Conservation (phyloP, 2,888 invertebrate genomes). For the Endotricha flammealis region DNA sequence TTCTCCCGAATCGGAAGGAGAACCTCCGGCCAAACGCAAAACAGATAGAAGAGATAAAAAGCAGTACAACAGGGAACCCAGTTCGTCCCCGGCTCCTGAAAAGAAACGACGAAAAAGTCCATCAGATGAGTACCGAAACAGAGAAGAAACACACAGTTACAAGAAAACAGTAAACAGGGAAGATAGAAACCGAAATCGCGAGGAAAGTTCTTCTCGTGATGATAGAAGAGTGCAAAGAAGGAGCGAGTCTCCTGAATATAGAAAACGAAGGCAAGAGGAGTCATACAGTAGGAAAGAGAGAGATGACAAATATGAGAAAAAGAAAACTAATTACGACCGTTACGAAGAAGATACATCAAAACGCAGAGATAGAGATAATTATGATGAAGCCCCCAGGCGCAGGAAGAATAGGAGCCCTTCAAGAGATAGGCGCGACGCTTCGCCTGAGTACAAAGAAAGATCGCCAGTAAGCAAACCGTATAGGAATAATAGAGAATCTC, state of each 20-base stretch:
- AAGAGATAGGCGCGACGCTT: constrained; percentile 41
- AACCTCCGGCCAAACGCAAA: constrained; percentile 28
- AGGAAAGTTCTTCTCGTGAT: constrained; percentile 34
- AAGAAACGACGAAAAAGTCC: constrained; percentile 52
- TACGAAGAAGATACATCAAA: constrained; percentile 36
- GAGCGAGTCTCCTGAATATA: constrained; percentile 39
- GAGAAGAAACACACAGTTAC: constrained; percentile 38
- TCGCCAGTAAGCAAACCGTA: constrained; percentile 37
- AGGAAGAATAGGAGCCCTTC: constrained; percentile 43
- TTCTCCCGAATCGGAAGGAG: constrained; percentile 45
- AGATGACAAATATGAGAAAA: constrained; percentile 28
- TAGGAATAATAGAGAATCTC: constrained; percentile 34
- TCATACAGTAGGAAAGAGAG: constrained; percentile 32
- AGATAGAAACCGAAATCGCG: constrained; percentile 30
- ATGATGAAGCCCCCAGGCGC: constrained; percentile 30
- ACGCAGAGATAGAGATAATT: constrained; percentile 31
- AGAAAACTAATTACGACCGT: constrained; percentile 30
- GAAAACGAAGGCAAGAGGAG: constrained; percentile 31
- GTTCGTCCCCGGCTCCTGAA: constrained; percentile 52
- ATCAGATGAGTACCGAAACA: constrained; percentile 38
- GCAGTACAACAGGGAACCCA: constrained; percentile 35
- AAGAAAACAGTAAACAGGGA: constrained; percentile 28
- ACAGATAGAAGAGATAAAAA: constrained; percentile 42
- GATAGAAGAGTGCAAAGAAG: constrained; percentile 33
- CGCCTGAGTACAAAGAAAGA: constrained; percentile 41